phyloP scores from a whole-genome alignment of 53 echinoderm and acorn worm species.

The Luidia sarsii region DNA sequence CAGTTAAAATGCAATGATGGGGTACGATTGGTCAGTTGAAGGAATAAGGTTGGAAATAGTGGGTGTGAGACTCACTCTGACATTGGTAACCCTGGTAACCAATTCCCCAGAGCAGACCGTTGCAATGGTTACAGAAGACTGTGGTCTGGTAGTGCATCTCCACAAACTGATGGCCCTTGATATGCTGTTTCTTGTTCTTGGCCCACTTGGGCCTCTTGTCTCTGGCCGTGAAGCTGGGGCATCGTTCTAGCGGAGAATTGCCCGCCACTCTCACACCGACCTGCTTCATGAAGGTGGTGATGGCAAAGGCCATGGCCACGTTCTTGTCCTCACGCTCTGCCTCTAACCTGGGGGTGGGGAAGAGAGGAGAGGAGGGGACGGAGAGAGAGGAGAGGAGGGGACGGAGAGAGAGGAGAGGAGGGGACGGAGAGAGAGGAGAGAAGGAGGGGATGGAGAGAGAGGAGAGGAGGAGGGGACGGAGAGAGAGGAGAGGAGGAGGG shows the following conservation, averaged over 20 bases:
- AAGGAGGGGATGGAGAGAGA: too few species aligned
- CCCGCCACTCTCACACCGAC: slow-evolving; percentile 79
- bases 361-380: too few species aligned
- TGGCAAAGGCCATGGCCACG: slow-evolving; percentile 81
- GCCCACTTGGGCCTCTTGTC: slow-evolving; percentile 66
- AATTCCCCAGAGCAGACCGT: slow-evolving; percentile 86
- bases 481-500: too few species aligned
- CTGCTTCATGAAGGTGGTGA: slow-evolving; percentile 92
- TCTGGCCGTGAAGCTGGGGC: slow-evolving; percentile 81
- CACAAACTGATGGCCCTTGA: slow-evolving; percentile 83
- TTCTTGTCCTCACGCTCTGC: slow-evolving; percentile 84
- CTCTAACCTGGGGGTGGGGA: slow-evolving; percentile 40
- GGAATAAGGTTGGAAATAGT: too few species aligned
- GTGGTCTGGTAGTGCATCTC: slow-evolving; percentile 78
- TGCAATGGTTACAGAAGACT: slow-evolving; percentile 78
- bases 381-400: too few species aligned
- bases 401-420: too few species aligned
- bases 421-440: too few species aligned
- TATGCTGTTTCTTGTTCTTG: slow-evolving; percentile 64
- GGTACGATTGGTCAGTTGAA: too few species aligned
- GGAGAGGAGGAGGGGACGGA: too few species aligned
- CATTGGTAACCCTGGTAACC: slow-evolving; percentile 91
- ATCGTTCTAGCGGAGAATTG: slow-evolving; percentile 79
- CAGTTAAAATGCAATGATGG: too few species aligned
- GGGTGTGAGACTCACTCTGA: slow-evolving; percentile 72